Evolutionary conservation across 1,140 invertebrate genomes (phyloP).

Genomic region (Drosophila rufa): DNA sequence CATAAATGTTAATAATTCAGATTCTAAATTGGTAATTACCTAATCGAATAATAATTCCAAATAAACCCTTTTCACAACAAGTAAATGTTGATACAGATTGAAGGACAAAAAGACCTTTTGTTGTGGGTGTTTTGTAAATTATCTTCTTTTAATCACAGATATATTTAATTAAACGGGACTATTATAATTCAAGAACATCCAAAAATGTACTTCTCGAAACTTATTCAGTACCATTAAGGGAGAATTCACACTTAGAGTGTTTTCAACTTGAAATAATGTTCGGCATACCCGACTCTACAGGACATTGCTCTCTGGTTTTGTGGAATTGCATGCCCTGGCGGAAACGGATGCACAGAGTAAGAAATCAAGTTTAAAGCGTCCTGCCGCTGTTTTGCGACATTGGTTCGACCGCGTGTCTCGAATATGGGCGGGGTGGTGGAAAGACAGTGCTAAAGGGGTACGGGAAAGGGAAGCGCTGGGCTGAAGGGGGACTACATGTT

Average conservation of each 20-base stretch:
- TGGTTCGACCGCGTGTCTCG: constrained; percentile 12
- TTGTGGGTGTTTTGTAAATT: background rate
- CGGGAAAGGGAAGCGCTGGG: background rate
- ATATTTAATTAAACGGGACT: too few species aligned
- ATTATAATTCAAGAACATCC: too few species aligned
- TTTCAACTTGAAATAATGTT: too few species aligned
- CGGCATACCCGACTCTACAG: constrained; percentile 4
- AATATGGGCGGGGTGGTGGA: background rate
- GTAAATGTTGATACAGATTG: background rate
- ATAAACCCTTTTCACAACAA: background rate
- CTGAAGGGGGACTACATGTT: constrained; percentile 5
- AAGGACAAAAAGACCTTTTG: background rate
- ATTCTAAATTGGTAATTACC: background rate
- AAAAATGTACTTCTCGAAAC: too few species aligned
- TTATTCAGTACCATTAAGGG: background rate
- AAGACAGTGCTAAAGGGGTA: background rate
- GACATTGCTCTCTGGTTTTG: background rate
- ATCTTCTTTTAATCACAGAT: background rate
- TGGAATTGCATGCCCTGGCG: constrained; percentile 1
- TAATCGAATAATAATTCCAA: background rate
- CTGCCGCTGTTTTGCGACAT: constrained; percentile 18
- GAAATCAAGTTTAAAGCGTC: constrained; percentile 45
- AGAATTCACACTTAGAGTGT: too few species aligned
- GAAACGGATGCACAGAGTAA: constrained; percentile 32
- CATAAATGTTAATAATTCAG: too few species aligned